Evolutionary conservation across 2,888 invertebrate genomes (phyloP).

Genomic region (Polymixis lichenea): DNA sequence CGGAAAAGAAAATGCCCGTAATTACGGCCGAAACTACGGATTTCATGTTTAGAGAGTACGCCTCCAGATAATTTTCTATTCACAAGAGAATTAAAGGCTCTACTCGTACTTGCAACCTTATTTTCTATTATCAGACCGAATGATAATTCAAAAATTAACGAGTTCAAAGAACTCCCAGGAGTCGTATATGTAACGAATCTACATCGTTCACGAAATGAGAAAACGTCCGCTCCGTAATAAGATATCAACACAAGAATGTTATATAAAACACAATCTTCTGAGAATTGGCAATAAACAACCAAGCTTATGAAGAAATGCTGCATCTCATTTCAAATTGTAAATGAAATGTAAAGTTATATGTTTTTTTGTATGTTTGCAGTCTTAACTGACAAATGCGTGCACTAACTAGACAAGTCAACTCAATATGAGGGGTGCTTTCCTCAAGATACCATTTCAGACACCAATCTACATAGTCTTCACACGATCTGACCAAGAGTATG

Average conservation of each 20-base stretch:
- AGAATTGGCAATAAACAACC: conserved; percentile 12
- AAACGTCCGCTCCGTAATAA: conserved; percentile 35
- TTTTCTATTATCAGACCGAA: not conserved
- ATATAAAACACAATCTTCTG: conserved; percentile 37
- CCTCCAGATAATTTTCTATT: no score
- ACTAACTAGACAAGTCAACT: no score
- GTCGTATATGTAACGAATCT: conserved; percentile 11
- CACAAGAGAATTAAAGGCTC: not conserved
- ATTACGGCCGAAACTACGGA: no score
- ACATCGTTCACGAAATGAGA: conserved; percentile 41
- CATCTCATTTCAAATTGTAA: conserved; percentile 8
- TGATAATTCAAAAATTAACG: conserved; percentile 21
- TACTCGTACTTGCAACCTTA: not conserved
- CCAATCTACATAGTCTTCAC: no score
- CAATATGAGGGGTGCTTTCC: no score
- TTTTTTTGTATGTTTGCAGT: no score
- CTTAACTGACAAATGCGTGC: no score
- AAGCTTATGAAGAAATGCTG: conserved; percentile 16
- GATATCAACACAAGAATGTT: conserved; percentile 16
- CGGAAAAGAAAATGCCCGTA: no score
- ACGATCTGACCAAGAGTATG: no score
- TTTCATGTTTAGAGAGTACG: no score
- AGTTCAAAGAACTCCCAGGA: conserved; percentile 18
- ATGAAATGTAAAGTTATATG: not conserved
- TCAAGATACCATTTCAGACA: no score